phyloP scores from a whole-genome alignment of 2,888 invertebrate species.

The Cynaeus angustus region DNA sequence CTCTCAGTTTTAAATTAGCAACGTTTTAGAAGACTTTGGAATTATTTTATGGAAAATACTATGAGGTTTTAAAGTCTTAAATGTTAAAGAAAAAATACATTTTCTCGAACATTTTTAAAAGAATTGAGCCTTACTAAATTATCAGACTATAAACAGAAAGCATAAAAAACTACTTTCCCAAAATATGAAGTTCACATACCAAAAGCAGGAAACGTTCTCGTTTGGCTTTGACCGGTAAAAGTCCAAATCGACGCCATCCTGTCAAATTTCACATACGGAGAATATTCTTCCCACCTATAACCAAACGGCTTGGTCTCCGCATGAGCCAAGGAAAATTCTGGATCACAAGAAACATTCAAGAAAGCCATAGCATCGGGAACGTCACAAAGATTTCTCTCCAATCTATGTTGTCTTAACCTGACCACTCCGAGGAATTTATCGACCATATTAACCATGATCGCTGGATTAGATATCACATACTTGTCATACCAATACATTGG shows the following conservation, averaged over 20 bases:
- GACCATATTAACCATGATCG: slow-evolving; percentile 59
- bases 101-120: too few species aligned
- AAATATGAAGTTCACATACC: slow-evolving; percentile 1
- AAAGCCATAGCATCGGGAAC: slow-evolving; percentile 53
- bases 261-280: slow-evolving; percentile 40
- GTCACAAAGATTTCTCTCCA: slow-evolving; percentile 43
- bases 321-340: slow-evolving; percentile 42
- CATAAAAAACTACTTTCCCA: too few species aligned
- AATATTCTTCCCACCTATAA: slow-evolving; percentile 47
- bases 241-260: slow-evolving; percentile 55
- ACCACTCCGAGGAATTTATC: slow-evolving; percentile 61
- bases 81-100: too few species aligned
- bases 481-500: slow-evolving; percentile 60
- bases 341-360: slow-evolving; percentile 55
- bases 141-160: too few species aligned
- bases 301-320: slow-evolving; percentile 53
- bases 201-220: slow-evolving; percentile 48
- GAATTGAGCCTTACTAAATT: too few species aligned
- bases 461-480: slow-evolving; percentile 56
- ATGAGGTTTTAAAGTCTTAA: too few species aligned
- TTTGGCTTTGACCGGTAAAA: slow-evolving; percentile 43
- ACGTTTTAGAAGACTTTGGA: too few species aligned
- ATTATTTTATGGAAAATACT: too few species aligned
- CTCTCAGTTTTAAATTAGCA: too few species aligned
- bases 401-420: slow-evolving; percentile 57